Conservation (phyloP, 2,888 invertebrate species). For the Mesorhabditis sp. region DNA sequence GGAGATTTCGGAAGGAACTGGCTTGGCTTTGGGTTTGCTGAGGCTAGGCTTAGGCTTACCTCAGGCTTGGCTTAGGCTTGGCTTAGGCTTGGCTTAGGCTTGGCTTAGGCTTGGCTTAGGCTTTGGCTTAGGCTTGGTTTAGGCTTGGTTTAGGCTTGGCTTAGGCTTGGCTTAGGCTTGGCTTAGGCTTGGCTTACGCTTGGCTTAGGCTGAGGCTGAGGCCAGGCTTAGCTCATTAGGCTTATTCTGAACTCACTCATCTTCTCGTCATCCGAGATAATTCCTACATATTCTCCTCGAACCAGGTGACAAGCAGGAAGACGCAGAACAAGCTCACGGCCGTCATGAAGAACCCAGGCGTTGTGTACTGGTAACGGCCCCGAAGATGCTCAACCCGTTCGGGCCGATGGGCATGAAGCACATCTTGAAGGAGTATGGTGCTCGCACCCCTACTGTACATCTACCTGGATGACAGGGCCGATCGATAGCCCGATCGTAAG, state of each 20-base stretch:
- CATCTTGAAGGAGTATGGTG: constrained; percentile 3
- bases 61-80: not conserved
- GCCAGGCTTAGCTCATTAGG: not conserved
- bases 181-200: not conserved
- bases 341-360: constrained; percentile 33
- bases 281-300: constrained; percentile 38
- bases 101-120: no score
- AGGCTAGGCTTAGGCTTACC: not conserved
- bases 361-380: constrained; percentile 28
- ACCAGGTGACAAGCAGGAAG: constrained; percentile 26
- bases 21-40: not conserved
- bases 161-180: no score
- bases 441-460: not conserved
- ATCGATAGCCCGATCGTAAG: constrained; percentile 13
- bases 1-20: no score
- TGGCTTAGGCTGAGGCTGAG: no score
- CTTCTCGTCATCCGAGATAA: constrained; percentile 25
- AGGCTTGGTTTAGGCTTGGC: no score
- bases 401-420: constrained; percentile 29
- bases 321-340: constrained; percentile 22
- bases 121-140: no score
- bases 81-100: not conserved
- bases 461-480: constrained; percentile 15
- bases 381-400: constrained; percentile 19
- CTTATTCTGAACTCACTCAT: not conserved